These are phyloP conservation scores for Bufo bufo DNA, from an alignment of 2,113 vertebrate genomes.

Conservation along the genomic window DNA sequence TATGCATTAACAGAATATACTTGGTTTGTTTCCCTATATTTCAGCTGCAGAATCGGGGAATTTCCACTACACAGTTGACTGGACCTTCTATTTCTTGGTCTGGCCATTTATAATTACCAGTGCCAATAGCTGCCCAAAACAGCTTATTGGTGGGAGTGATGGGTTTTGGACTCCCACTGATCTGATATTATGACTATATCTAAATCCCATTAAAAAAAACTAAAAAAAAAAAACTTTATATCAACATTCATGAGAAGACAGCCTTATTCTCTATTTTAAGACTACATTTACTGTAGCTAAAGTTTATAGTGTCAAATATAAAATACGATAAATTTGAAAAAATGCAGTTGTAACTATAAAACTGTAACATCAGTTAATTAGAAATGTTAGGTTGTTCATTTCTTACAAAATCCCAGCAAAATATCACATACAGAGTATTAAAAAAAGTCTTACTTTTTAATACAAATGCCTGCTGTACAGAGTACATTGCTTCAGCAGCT, in stretches of 20 bases:
- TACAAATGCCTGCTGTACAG: conserved; percentile 1
- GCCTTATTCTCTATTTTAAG: too few relatives aligned
- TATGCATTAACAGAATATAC: background rate
- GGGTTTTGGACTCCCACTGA: too few relatives aligned
- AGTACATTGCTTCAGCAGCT: conserved; percentile 14
- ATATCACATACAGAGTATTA: background rate
- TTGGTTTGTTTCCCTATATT: background rate
- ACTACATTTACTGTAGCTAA: background rate
- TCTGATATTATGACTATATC: too few relatives aligned
- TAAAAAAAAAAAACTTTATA: too few relatives aligned
- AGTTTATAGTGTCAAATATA: background rate
- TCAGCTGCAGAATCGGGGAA: too few relatives aligned
- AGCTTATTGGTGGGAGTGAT: too few relatives aligned
- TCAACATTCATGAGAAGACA: too few relatives aligned
- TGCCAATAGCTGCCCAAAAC: too few relatives aligned
- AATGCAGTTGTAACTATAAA: background rate
- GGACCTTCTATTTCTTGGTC: too few relatives aligned
- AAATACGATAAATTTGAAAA: background rate
- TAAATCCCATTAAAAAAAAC: too few relatives aligned
- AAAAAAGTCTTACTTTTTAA: background rate
- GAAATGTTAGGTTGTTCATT: background rate
- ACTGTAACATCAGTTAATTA: background rate
- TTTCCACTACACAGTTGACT: too few relatives aligned
- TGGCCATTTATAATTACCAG: too few relatives aligned
- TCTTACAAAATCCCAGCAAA: background rate